Base-by-base conservation (phyloP, 2,797 vertebrate species). In the Acipenser transmontanus region DNA sequence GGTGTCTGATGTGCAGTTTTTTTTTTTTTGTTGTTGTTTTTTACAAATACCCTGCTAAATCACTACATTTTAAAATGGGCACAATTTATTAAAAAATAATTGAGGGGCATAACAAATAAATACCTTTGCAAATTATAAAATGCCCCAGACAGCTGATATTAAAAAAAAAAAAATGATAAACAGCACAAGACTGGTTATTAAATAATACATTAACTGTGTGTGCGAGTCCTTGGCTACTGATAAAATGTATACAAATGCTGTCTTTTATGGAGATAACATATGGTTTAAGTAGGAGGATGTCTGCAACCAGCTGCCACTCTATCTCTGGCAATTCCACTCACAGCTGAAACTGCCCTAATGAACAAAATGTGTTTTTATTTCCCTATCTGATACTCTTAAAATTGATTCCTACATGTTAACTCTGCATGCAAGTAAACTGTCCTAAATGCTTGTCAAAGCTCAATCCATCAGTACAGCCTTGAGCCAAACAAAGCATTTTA, bases 201-300 rank as follows among this genome's bases (percentile, higher is more conserved):
- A 73, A 82, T 84, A 84, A 84, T 47, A 65, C 69, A 74, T 34
- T 34, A 82, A 82, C 70, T 79, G 78, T 84, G 83, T 77, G 75
- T 68, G 74, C 80, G 80, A 74, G 50, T 79, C 69, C 71, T 76
- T 64, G 78, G 81, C 74, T 71, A 54, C 52, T 54, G 52, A 54
- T 9, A 54, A 54, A 54, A 54, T 9, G n/a, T 54, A 9, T n/a
- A 54, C 8, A n/a, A n/a, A 54, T 9, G 71, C 62, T 59, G 77
- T 74, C 73, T 78, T 77, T 69, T 59, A 73, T 74, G 76, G 77
- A 76, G 73, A 63, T 61, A 68, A 60, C 71, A 75, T 77, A 77
- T 63, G 54, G 70, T 7, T 69, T 69, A 75, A 75, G 74, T 73
- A 64, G 56, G 70, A 63, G 67, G 50, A 48, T 49, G 50, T 74